These are phyloP conservation scores for Xenopus petersii DNA, from an alignment of 2,797 vertebrate species.

Conservation along the genomic window DNA sequence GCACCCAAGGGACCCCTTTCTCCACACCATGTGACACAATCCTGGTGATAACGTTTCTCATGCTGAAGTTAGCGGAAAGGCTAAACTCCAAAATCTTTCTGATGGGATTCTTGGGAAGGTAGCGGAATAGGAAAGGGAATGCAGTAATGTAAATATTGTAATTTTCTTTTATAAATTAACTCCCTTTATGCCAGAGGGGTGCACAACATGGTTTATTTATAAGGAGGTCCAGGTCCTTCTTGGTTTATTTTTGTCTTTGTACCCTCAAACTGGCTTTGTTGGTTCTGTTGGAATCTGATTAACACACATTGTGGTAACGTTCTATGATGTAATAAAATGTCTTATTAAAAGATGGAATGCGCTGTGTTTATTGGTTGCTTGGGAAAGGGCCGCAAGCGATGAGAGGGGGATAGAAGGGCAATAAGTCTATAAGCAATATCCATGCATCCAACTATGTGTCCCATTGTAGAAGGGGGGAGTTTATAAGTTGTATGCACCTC, in stretches of 20 bases:
- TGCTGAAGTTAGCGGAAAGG: neutral
- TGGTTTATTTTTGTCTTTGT: neutral
- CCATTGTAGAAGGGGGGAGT: too few relatives aligned
- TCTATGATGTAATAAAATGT: constrained; percentile 7
- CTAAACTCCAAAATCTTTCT: neutral
- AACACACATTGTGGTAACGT: constrained; percentile 5
- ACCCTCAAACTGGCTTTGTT: neutral
- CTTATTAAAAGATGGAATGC: neutral
- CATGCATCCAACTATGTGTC: too few relatives aligned
- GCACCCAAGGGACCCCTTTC: neutral
- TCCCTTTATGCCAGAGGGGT: neutral
- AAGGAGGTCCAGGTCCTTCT: neutral
- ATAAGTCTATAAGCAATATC: too few relatives aligned
- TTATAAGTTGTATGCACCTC: too few relatives aligned
- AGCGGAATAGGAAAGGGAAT: too few relatives aligned
- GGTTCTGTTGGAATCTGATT: constrained; percentile 2
- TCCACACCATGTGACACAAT: neutral
- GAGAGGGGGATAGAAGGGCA: too few relatives aligned
- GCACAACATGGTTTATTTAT: neutral
- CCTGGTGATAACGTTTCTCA: neutral
- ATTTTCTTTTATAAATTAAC: constrained; percentile 9
- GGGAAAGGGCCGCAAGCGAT: too few relatives aligned
- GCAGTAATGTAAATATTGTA: constrained; percentile 12
- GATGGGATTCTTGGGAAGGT: too few relatives aligned
- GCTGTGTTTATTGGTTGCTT: neutral